Evolutionary conservation across 2,113 vertebrate genomes (phyloP).

Genomic region (Bucco capensis): DNA sequence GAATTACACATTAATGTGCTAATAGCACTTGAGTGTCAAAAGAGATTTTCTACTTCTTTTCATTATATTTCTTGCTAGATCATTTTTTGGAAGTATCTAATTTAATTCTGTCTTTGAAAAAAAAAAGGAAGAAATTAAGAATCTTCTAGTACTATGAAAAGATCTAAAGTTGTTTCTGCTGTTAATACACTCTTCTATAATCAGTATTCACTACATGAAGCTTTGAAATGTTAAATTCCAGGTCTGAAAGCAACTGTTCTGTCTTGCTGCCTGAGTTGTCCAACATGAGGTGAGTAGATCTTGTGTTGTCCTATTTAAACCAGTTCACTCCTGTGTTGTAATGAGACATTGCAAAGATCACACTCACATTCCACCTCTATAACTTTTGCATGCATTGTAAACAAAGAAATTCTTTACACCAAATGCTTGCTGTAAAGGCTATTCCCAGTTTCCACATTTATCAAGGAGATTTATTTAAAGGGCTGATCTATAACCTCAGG

Average conservation of each 20-base stretch:
- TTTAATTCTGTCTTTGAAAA: not conserved
- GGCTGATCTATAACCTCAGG: constrained; percentile 22
- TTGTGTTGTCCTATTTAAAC: not conserved
- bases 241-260: not conserved
- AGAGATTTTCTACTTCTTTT: not conserved
- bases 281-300: not conserved
- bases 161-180: not conserved
- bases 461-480: constrained; percentile 4
- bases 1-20: not conserved
- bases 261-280: not conserved
- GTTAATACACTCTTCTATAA: not conserved
- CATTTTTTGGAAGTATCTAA: not conserved
- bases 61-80: not conserved
- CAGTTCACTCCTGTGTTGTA: not conserved
- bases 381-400: not conserved
- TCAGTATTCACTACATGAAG: not conserved
- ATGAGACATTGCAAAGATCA: not conserved
- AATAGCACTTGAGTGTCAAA: not conserved
- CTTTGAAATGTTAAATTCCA: not conserved
- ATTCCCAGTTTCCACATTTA: not conserved
- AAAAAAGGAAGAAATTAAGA: not conserved
- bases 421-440: not conserved
- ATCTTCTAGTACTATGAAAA: not conserved
- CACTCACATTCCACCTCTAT: not conserved
- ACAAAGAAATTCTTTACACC: not conserved